Evolutionary conservation across 2,888 invertebrate species (phyloP).

Genomic region (Arrhopalites spinosus): DNA sequence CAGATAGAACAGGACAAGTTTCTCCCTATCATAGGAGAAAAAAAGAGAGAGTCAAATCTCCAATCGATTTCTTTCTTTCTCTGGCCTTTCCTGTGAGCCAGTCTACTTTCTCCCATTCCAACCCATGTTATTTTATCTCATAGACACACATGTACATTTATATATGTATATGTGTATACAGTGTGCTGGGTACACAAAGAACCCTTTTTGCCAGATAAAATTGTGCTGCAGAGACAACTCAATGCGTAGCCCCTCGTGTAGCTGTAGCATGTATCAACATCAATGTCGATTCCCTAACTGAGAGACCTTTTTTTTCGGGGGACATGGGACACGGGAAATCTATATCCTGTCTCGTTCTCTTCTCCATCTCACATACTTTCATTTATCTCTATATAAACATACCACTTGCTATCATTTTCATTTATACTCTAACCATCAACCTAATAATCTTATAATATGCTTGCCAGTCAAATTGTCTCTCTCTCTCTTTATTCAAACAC

Average conservation of each 20-base stretch:
- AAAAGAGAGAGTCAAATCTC: constrained; percentile 29
- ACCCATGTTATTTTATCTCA: background rate
- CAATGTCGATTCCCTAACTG: background rate
- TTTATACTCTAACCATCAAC: too few species aligned
- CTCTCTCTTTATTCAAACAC: background rate
- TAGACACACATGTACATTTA: constrained; percentile 1
- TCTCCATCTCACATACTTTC: background rate
- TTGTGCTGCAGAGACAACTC: background rate
- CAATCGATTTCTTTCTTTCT: constrained; percentile 34
- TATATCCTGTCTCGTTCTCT: background rate
- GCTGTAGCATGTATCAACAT: constrained; percentile 18
- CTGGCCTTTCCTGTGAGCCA: constrained; percentile 13
- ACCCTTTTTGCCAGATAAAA: constrained; percentile 16
- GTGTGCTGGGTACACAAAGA: constrained; percentile 8
- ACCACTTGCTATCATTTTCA: too few species aligned
- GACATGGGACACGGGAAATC: background rate
- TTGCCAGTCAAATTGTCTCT: background rate
- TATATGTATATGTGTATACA: too few species aligned
- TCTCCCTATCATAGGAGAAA: background rate
- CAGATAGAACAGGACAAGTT: background rate
- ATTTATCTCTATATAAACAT: background rate
- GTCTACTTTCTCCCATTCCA: constrained; percentile 3
- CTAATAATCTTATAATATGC: background rate
- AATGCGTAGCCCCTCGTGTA: too few species aligned
- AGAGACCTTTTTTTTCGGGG: background rate